These are phyloP conservation scores for Rhineura floridana DNA, from an alignment of 2,113 vertebrate species.

Conservation along the genomic window DNA sequence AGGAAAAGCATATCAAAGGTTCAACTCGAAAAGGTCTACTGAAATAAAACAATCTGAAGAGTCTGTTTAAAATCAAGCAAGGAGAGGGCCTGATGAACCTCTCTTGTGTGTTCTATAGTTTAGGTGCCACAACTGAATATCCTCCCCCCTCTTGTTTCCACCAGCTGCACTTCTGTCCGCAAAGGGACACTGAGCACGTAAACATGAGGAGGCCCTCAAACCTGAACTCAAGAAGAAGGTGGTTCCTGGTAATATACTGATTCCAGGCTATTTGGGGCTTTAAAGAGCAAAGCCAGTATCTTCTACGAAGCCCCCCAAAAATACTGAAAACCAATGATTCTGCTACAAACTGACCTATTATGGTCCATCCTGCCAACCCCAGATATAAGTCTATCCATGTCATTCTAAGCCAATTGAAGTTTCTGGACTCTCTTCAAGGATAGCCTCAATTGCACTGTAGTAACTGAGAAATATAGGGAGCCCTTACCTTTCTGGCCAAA, in stretches of 20 bases:
- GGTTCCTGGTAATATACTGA: neutral
- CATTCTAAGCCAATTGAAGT: neutral
- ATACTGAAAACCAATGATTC: neutral
- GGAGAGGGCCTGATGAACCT: too few species aligned
- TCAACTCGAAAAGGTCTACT: too few species aligned
- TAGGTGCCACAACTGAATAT: too few species aligned
- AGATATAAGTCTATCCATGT: neutral
- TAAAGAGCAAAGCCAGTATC: neutral
- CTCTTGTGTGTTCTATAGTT: too few species aligned
- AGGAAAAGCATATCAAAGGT: too few species aligned
- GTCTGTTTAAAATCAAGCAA: too few species aligned
- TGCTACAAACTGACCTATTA: neutral
- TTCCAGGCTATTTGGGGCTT: neutral
- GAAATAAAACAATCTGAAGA: too few species aligned
- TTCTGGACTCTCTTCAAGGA: neutral
- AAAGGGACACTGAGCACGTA: too few species aligned
- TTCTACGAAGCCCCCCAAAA: neutral
- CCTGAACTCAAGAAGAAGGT: neutral
- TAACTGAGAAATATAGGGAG: neutral
- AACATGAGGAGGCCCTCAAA: neutral
- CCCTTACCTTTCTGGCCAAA: conserved; percentile 59
- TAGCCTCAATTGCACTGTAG: neutral
- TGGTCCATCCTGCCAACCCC: neutral
- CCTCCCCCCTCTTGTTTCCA: too few species aligned
- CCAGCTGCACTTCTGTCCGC: neutral